phyloP scores from a whole-genome alignment of 2,888 invertebrate genomes.

The Eutolmus rufibarbis region DNA sequence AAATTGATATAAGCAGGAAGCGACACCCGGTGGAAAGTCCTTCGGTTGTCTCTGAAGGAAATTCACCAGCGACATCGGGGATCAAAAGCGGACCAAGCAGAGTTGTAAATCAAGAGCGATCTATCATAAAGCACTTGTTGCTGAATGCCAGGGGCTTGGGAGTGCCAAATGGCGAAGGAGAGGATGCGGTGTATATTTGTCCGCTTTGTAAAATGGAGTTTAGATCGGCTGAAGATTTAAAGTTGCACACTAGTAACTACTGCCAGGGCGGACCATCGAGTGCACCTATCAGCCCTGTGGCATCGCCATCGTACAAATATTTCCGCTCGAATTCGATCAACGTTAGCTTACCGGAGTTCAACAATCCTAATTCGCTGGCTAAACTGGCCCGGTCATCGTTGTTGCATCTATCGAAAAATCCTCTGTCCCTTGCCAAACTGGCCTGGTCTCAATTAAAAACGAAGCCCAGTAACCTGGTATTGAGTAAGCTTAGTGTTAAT shows the following conservation, averaged over 20 bases:
- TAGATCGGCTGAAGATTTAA: slow-evolving; percentile 80
- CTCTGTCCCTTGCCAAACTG: slow-evolving; percentile 56
- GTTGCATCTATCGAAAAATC: slow-evolving; percentile 59
- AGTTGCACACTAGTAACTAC: slow-evolving; percentile 80
- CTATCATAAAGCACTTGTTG: slow-evolving; percentile 79
- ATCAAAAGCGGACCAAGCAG: background rate
- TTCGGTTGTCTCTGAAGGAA: slow-evolving; percentile 56
- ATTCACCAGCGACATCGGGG: background rate
- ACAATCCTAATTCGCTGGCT: slow-evolving; percentile 59
- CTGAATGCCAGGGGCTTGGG: slow-evolving; percentile 70
- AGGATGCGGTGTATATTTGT: slow-evolving; percentile 74
- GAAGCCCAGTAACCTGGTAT: slow-evolving; percentile 68
- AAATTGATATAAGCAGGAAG: slow-evolving; percentile 63
- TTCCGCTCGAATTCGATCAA: slow-evolving; percentile 70
- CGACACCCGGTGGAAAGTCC: slow-evolving; percentile 68
- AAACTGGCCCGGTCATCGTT: slow-evolving; percentile 61
- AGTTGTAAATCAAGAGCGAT: slow-evolving; percentile 70
- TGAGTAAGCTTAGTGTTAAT: slow-evolving; percentile 60
- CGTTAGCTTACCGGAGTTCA: slow-evolving; percentile 67
- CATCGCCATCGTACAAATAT: slow-evolving; percentile 63
- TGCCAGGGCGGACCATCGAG: slow-evolving; percentile 73
- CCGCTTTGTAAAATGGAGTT: slow-evolving; percentile 80
- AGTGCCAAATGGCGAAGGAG: slow-evolving; percentile 66
- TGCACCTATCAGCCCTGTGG: slow-evolving; percentile 60
- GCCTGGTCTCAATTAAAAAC: slow-evolving; percentile 62